Evolutionary conservation across 1,140 invertebrate species (phyloP).

Genomic region (Zaprionus nigranus): DNA sequence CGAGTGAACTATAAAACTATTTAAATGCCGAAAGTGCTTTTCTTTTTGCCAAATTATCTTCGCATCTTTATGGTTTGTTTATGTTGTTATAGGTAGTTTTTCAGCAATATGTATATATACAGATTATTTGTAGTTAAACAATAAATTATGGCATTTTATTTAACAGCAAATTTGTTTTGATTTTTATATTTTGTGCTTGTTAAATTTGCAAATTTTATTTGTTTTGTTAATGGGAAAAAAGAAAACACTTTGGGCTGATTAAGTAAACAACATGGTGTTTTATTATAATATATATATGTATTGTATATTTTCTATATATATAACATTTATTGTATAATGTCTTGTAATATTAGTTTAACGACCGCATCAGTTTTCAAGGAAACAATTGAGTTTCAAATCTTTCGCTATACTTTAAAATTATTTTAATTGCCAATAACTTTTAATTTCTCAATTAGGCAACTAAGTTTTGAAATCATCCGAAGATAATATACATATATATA

Average conservation of each 20-base stretch:
- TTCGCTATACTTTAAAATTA: too few relatives aligned
- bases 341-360: too few relatives aligned
- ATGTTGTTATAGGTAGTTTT: conserved; percentile 4
- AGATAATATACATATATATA: neutral
- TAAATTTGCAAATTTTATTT: conserved; percentile 6
- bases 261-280: neutral
- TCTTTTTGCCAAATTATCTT: neutral
- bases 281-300: too few relatives aligned
- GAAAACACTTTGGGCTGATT: neutral
- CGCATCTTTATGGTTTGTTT: conserved; percentile 26
- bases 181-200: neutral
- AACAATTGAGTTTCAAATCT: neutral
- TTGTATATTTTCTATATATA: too few relatives aligned
- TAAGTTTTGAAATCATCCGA: neutral
- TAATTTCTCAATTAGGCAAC: neutral
- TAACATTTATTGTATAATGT: too few relatives aligned
- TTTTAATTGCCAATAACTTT: too few relatives aligned
- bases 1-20: conserved; percentile 17
- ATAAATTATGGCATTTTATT: conserved; percentile 12
- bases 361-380: too few relatives aligned
- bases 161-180: neutral
- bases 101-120: neutral
- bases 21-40: conserved; percentile 17
- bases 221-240: neutral
- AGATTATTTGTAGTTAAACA: neutral